Evolutionary conservation across 2,113 vertebrate species (phyloP).

Genomic region (Pristiophorus japonicus): DNA sequence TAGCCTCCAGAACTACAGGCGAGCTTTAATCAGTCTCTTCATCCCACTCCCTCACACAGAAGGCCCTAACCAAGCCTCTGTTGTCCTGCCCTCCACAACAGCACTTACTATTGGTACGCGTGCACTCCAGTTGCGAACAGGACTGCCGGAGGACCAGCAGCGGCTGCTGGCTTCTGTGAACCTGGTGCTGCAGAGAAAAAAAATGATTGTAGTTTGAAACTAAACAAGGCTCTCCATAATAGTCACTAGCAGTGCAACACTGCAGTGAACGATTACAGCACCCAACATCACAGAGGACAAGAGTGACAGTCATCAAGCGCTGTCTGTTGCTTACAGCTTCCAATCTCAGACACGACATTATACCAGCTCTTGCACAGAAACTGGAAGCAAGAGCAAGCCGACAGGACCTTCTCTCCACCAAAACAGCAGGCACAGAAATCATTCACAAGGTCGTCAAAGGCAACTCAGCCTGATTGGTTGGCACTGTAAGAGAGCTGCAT

Average conservation of each 20-base stretch:
- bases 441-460: not conserved
- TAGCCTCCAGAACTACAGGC: not conserved
- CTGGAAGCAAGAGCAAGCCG: not conserved
- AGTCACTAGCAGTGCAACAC: not conserved
- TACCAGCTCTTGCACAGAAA: not conserved
- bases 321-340: not conserved
- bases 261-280: not conserved
- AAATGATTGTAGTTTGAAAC: not conserved
- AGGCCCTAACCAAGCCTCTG: not conserved
- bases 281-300: not conserved
- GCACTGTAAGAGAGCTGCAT: not conserved
- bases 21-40: not conserved
- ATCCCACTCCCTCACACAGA: not conserved
- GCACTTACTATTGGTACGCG: conserved; percentile 81
- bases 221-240: not conserved
- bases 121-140: conserved; percentile 74
- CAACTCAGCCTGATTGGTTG: not conserved
- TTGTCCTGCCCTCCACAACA: not conserved
- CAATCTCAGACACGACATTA: not conserved
- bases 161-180: conserved; percentile 53
- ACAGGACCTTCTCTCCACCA: not conserved
- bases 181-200: conserved; percentile 44
- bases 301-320: not conserved
- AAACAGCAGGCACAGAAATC: not conserved
- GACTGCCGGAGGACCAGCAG: conserved; percentile 56